phyloP scores from a whole-genome alignment of 2,888 invertebrate genomes.

The Athalia cordata region DNA sequence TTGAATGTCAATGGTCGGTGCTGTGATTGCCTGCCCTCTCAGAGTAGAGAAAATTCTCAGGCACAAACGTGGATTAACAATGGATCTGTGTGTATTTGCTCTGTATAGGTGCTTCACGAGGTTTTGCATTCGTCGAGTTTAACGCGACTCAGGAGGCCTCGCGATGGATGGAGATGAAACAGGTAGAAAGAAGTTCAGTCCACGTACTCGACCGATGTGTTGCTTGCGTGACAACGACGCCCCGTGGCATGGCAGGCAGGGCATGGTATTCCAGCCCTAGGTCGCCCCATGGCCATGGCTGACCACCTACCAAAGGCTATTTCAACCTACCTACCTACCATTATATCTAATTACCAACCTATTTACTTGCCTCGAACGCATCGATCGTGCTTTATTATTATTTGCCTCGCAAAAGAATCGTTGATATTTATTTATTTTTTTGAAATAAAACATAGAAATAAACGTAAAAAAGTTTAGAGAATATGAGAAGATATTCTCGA shows the following conservation, averaged over 20 bases:
- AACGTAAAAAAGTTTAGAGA: too few species aligned
- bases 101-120: slow-evolving; percentile 91
- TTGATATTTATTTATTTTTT: not conserved
- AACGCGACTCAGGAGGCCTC: slow-evolving; percentile 90
- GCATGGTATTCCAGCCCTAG: slow-evolving; percentile 71
- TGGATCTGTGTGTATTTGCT: slow-evolving; percentile 78
- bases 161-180: slow-evolving; percentile 94
- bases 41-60: slow-evolving; percentile 70
- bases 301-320: slow-evolving; percentile 71
- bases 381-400: not conserved
- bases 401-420: not conserved
- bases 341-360: slow-evolving; percentile 53
- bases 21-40: slow-evolving; percentile 74
- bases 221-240: slow-evolving; percentile 70
- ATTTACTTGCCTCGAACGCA: slow-evolving; percentile 27
- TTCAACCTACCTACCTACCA: slow-evolving; percentile 65
- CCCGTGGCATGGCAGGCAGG: slow-evolving; percentile 69
- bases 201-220: slow-evolving; percentile 71
- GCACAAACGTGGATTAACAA: slow-evolving; percentile 73
- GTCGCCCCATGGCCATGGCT: slow-evolving; percentile 70
- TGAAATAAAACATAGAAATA: not conserved
- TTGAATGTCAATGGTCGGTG: slow-evolving; percentile 70
- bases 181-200: slow-evolving; percentile 77
- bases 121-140: slow-evolving; percentile 93
- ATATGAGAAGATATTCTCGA: too few species aligned